Evolutionary conservation across 1,140 invertebrate species (phyloP).

Genomic region (Atta colombica): DNA sequence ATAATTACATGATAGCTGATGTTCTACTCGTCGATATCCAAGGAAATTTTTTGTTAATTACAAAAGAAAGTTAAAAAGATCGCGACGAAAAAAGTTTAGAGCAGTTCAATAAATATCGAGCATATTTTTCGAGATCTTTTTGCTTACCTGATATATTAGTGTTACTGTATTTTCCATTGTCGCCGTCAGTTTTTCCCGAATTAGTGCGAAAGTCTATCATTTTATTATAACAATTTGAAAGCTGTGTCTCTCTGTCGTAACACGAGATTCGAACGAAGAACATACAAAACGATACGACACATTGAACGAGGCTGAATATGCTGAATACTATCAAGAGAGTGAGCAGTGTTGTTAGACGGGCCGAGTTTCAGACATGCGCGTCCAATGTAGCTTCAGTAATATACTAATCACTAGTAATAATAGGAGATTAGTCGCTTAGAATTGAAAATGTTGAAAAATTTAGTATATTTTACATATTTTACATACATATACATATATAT

Average conservation of each 20-base stretch:
- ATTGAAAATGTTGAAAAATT: no score
- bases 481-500: no score
- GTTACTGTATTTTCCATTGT: constrained; percentile 65
- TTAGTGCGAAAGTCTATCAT: constrained; percentile 81
- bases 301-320: no score
- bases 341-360: no score
- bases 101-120: constrained; percentile 21
- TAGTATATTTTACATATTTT: no score
- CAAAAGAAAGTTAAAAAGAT: constrained; percentile 2
- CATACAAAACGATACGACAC: no score
- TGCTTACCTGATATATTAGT: constrained; percentile 76
- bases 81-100: constrained; percentile 47
- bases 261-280: constrained; percentile 18
- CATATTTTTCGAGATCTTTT: neutral
- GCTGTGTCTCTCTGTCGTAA: neutral
- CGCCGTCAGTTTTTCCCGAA: constrained; percentile 42
- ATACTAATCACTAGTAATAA: no score
- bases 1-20: neutral
- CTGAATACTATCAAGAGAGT: no score
- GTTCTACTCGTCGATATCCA: neutral
- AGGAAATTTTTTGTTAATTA: neutral
- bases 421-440: no score
- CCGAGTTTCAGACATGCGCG: no score
- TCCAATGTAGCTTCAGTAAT: no score
- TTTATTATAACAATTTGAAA: constrained; percentile 56